Base-by-base conservation (phyloP, 2,888 invertebrate genomes). In the Branchipolynoe longqiensis region DNA sequence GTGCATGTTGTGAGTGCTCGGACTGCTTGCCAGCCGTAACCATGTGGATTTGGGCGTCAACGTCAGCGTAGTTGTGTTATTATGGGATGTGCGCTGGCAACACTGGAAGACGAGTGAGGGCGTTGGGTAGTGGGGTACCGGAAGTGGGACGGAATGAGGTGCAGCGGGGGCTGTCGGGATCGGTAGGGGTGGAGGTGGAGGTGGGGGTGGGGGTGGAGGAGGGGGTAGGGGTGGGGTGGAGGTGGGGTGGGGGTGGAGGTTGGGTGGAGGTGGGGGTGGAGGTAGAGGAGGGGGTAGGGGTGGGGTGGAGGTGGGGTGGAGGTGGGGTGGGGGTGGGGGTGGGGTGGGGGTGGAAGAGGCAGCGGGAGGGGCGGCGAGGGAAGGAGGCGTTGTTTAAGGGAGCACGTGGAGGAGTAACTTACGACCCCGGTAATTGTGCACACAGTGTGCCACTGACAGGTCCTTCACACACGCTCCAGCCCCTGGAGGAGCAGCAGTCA, bases 361-460 rank as follows among this genome's bases (percentile, higher is more conserved):
- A 64, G 28, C 6, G 31, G 64, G 64, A 64, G 64, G 22, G 33
- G 64, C 12, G 64, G 28, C 4, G 64, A 64, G 33, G 64, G 8
- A 18, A 48, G 48, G 8, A 48, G 48, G 48, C 18, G 48, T 48
- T 48, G 48, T 48, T 18, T 48, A 12, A 18, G 18, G 18, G 48
- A 18, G 48, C 18, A 8, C 18, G 48, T 18, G 18, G 48, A 18
- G 48, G 64, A 33, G 64, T 64, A 31, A 64, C 64, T 25, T 64
- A 31, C 64, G 64, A 31, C 64, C 31, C 31, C 64, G 22, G 64
- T 64, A 64, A 64, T 64, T 64, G 64, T 64, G 64, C 8, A 25
- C 33, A 33, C 12, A 12, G 64, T 64, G 6, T 64, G 64, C 8
- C 4, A 4, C 33, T 64, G 64, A 64, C 64, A 48, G 64, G 31